Evolutionary conservation across 2,888 invertebrate genomes (phyloP), one percentile per base, ranked within the genome.

Genomic region (Ochropleura plecta): DNA sequence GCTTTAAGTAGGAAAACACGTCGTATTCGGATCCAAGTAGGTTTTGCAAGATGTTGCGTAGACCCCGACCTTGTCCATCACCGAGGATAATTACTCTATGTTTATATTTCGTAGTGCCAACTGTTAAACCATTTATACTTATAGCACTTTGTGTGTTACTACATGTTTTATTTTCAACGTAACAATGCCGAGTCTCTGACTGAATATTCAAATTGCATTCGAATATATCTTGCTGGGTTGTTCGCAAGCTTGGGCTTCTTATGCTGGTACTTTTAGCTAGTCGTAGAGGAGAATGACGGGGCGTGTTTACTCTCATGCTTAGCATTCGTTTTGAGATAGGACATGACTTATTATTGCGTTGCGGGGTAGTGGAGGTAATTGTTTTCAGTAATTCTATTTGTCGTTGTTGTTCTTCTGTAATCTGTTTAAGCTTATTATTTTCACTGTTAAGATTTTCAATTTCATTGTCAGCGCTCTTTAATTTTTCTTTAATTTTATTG

Each of bases 271-370:
- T 63, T 48, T 14, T 63, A n/a, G 63, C 63, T 20, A 63, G n/a
- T 9, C 64, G 48, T 49, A 64, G 48, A 49, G 64, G 49, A 64
- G 64, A 64, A 49, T 64, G 64, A 8, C 64, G 64, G 3, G 64
- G 48, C 16, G 30, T 51, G 49, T 53, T 66, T 14, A 66, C 42
- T 53, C 66, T 53, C 42, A 66, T 53, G 9, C 30, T 66, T 51
- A 66, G 18, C 6, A 66, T 18, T 66, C 66, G 16, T 42, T n/a
- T 66, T 12, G 66, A 66, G 66, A 66, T 66, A 8, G 66, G 44
- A n/a, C n/a, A 59, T 40, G 55, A 10, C 12, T 57, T 57, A 57
- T 57, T 57, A 12, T 57, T 57, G 20, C 20, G 55, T 12, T 57
- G 57, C 14, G 30, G 57, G 12, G 57, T 30, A 30, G 30, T 14